phyloP scores from a whole-genome alignment of 2,888 invertebrate genomes.

The Drosophila anomelani region DNA sequence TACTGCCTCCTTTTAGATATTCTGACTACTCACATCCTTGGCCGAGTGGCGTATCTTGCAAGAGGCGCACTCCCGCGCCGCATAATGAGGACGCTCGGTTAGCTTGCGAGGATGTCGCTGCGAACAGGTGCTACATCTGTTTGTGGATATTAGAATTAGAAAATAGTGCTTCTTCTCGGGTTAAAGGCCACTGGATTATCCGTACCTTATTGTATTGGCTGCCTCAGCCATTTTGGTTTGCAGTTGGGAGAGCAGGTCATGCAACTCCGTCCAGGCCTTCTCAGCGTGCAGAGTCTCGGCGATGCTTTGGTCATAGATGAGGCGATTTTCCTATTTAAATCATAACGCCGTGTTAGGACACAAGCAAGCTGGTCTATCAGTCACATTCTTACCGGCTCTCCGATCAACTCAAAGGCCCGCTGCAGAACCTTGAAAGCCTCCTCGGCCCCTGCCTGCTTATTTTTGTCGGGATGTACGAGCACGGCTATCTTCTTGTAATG shows the following conservation, averaged over 20 bases:
- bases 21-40: slow-evolving; percentile 88
- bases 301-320: slow-evolving; percentile 90
- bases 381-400: slow-evolving; percentile 89
- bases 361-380: no score
- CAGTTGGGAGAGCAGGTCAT: slow-evolving; percentile 93
- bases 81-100: slow-evolving; percentile 94
- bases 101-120: slow-evolving; percentile 94
- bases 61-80: slow-evolving; percentile 95
- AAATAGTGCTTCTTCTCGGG: neutral
- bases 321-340: slow-evolving; percentile 88
- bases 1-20: no score
- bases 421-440: slow-evolving; percentile 98
- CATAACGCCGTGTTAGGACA: neutral
- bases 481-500: slow-evolving; percentile 97
- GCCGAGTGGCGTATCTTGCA: slow-evolving; percentile 96
- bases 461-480: slow-evolving; percentile 98
- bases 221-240: slow-evolving; percentile 98
- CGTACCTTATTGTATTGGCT: slow-evolving; percentile 92
- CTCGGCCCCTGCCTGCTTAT: slow-evolving; percentile 96
- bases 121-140: slow-evolving; percentile 96
- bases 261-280: slow-evolving; percentile 95
- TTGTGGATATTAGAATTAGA: neutral
- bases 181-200: neutral
- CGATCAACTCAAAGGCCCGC: slow-evolving; percentile 97
- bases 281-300: slow-evolving; percentile 92